Evolutionary conservation across 2,888 invertebrate genomes (phyloP).

Genomic region (Mimumesa dahlbomi): DNA sequence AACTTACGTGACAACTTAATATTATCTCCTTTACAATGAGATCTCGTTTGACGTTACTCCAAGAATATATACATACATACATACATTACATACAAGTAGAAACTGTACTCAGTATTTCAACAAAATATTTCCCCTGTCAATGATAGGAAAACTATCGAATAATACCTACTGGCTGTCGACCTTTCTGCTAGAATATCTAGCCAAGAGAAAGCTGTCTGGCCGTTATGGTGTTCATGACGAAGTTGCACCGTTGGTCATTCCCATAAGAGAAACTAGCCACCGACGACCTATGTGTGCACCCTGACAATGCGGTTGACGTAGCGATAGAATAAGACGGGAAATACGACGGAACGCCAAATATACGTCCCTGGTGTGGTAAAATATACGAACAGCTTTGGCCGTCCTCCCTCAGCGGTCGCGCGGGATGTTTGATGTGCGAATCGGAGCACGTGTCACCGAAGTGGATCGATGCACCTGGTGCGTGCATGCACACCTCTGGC

Average conservation of each 20-base stretch:
- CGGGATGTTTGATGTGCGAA: slow-evolving; percentile 71
- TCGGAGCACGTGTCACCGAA: slow-evolving; percentile 70
- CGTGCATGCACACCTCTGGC: slow-evolving; percentile 56
- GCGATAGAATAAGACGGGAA: slow-evolving; percentile 21
- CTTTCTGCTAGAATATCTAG: slow-evolving; percentile 14
- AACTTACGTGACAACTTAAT: too few species aligned
- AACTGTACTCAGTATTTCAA: not conserved
- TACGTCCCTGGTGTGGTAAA: slow-evolving; percentile 3
- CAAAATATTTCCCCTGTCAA: too few species aligned
- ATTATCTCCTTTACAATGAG: too few species aligned
- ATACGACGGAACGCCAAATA: not conserved
- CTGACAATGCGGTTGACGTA: slow-evolving; percentile 15
- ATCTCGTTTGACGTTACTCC: too few species aligned
- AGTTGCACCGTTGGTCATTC: slow-evolving; percentile 50
- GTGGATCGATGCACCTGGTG: slow-evolving; percentile 66
- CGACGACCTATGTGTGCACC: slow-evolving; percentile 27
- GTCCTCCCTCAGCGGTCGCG: not conserved
- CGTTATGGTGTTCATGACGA: slow-evolving; percentile 52
- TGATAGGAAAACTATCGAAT: not conserved
- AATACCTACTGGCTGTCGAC: slow-evolving; percentile 10
- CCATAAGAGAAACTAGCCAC: slow-evolving; percentile 60
- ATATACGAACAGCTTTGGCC: slow-evolving; percentile 10
- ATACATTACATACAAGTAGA: not conserved
- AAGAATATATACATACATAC: not conserved
- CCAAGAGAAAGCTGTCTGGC: slow-evolving; percentile 54